These are phyloP conservation scores for Papilio protenor DNA, from an alignment of 2,888 invertebrate species.

Conservation along the genomic window DNA sequence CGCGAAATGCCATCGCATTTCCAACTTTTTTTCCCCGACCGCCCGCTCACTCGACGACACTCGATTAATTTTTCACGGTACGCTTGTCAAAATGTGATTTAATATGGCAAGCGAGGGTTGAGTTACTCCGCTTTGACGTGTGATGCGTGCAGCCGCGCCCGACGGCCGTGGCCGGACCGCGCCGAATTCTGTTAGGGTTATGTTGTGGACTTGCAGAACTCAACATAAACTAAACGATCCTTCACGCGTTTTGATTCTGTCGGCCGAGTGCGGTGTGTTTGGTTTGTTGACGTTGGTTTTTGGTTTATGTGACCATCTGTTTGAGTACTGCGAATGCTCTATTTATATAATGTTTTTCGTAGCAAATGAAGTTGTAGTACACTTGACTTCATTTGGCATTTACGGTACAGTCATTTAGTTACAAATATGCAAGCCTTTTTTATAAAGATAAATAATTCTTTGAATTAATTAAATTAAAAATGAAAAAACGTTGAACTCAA, in stretches of 20 bases:
- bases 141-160: slow-evolving; percentile 63
- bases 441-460: neutral
- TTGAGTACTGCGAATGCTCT: neutral
- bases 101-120: slow-evolving; percentile 74
- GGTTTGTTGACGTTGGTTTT: slow-evolving; percentile 37
- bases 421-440: neutral
- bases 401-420: neutral
- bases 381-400: neutral
- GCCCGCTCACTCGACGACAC: slow-evolving; percentile 76
- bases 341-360: slow-evolving; percentile 1
- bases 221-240: slow-evolving; percentile 46
- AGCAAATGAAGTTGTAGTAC: neutral
- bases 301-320: slow-evolving; percentile 38
- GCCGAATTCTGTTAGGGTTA: slow-evolving; percentile 48
- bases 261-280: slow-evolving; percentile 25
- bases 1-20: slow-evolving; percentile 80
- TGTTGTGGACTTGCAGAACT: slow-evolving; percentile 34
- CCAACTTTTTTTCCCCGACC: slow-evolving; percentile 66
- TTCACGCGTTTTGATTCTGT: slow-evolving; percentile 41
- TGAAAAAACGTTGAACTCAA: neutral
- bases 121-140: slow-evolving; percentile 75
- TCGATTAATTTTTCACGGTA: slow-evolving; percentile 84
- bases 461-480: neutral
- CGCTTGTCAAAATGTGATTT: slow-evolving; percentile 84
- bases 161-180: slow-evolving; percentile 57